A percentile compares a stretch with the other conserved stretches of the same genome.
Evolutionary conservation across 1,140 invertebrate genomes (phyloP).

Genomic region (Caerostris darwini): DNA sequence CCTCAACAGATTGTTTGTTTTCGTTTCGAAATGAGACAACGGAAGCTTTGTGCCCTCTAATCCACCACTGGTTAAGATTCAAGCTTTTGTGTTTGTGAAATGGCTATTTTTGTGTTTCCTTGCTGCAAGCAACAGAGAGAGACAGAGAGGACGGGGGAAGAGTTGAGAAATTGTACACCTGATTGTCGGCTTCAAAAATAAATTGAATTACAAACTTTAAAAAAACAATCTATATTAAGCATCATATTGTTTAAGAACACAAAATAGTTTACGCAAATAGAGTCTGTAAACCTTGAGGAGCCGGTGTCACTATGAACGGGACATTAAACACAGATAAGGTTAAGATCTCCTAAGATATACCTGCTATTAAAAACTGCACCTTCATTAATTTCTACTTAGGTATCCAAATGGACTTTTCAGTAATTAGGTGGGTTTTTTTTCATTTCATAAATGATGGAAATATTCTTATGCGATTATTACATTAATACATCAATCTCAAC

Average conservation of each 20-base stretch:
- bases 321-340: slow-evolving; percentile 43
- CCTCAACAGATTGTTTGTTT: no score
- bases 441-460: no score
- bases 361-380: slow-evolving; percentile 6
- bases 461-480: no score
- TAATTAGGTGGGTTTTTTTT: no score
- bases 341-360: background rate
- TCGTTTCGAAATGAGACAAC: no score
- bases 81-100: background rate
- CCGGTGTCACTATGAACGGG: background rate
- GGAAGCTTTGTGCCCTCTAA: background rate
- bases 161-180: background rate
- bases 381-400: slow-evolving; percentile 25
- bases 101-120: background rate
- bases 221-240: slow-evolving; percentile 56
- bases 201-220: background rate
- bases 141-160: background rate
- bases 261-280: slow-evolving; percentile 7
- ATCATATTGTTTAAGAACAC: slow-evolving; percentile 42
- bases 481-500: no score
- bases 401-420: background rate
- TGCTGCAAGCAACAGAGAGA: background rate
- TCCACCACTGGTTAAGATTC: background rate
- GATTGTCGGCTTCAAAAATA: background rate
- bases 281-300: background rate